Conservation (phyloP, 2,797 vertebrate genomes). For the Tinamus major region DNA sequence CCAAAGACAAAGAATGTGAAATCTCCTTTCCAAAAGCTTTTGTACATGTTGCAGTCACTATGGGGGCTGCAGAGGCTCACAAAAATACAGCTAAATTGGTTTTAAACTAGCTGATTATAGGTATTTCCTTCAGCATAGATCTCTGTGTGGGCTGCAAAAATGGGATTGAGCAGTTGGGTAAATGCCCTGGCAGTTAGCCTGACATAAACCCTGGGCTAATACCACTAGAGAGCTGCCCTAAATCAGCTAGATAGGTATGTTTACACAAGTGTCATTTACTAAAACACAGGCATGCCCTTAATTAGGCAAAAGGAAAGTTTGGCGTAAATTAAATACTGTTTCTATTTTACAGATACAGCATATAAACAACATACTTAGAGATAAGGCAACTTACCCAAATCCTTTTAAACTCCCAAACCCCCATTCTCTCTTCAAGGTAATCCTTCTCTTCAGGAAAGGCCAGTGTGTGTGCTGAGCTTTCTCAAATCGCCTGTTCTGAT, state of each 20-base stretch:
- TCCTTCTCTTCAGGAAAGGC: background rate
- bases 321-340: background rate
- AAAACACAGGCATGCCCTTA: background rate
- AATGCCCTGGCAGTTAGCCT: background rate
- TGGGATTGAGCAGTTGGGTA: background rate
- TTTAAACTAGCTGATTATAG: background rate
- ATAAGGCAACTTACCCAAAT: background rate
- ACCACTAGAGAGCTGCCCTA: background rate
- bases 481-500: background rate
- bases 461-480: background rate
- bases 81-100: background rate
- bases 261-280: background rate
- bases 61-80: background rate
- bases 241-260: background rate
- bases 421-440: background rate
- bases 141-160: background rate
- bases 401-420: background rate
- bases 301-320: background rate
- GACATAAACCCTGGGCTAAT: background rate
- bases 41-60: background rate
- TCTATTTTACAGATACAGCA: background rate
- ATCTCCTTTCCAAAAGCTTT: background rate
- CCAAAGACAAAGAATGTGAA: background rate
- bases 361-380: background rate
- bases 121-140: background rate